Conservation (phyloP, 2,113 vertebrate species). For the Mesoclemmys tuberculata region DNA sequence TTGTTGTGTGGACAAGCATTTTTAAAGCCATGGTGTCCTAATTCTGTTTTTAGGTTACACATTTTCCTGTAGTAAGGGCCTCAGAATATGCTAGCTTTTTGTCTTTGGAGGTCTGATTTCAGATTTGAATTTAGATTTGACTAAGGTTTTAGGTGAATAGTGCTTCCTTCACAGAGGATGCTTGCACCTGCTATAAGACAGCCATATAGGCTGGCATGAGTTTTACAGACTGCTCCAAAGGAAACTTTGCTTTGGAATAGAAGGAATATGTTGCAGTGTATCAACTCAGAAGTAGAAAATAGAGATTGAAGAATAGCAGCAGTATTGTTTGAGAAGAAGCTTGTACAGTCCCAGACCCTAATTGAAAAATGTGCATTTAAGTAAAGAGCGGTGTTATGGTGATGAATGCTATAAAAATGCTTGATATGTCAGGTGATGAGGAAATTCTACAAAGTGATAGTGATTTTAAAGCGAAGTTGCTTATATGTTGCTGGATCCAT, state of each 20-base stretch:
- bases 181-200: background rate
- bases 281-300: too few relatives aligned
- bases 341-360: fast-evolving
- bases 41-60: background rate
- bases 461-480: too few relatives aligned
- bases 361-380: fast-evolving
- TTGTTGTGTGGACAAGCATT: too few relatives aligned
- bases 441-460: too few relatives aligned
- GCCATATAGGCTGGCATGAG: background rate
- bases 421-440: fast-evolving
- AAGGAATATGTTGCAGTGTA: too few relatives aligned
- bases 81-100: background rate
- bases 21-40: too few relatives aligned
- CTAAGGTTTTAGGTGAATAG: fast-evolving
- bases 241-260: too few relatives aligned
- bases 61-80: slow-evolving; percentile 21
- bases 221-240: too few relatives aligned
- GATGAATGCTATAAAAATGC: background rate
- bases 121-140: background rate
- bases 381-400: fast-evolving
- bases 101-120: background rate
- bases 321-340: fast-evolving
- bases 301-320: fast-evolving
- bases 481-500: fast-evolving
- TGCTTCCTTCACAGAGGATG: fast-evolving